Evolutionary conservation across 2,113 vertebrate species (phyloP), one percentile per base, ranked within the genome.

Genomic region (Lophius piscatorius): DNA sequence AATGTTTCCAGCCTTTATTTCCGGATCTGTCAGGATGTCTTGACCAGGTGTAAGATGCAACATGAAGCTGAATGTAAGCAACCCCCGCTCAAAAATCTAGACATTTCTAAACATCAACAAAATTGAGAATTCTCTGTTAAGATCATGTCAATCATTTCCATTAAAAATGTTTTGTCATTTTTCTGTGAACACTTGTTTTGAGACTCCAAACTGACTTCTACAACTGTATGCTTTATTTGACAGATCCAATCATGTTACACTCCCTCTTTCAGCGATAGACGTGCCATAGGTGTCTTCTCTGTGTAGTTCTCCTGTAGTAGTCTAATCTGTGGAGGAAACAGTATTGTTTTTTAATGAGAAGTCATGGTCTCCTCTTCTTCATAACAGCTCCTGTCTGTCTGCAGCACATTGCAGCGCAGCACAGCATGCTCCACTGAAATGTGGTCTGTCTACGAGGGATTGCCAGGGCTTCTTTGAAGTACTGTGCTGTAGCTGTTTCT

Each of bases 401-500:
- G 64, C 14, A 63, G 72, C 77, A 36, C 48, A 17, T 78, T 34
- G 68, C 58, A 54, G 71, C 60, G 17, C 63, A 40, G 72, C 72
- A 24, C 75, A 70, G 78, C 63, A 33, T 62, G 76, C 77, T 31
- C 65, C 49, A 14, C 46, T 42, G 80, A 86, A 87, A 85, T 68
- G 67, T 60, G 70, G 82, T 82, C 67, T 79, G 79, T 74, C 84
- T 82, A 56, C 63, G 81, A 57, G 85, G 85, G 78, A 87, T 86
- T 87, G 81, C 65, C 56, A 29, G 46, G 80, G 80, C 76, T 61
- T 22, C 80, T 91, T 91, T 92, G 89, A 92, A 90, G 86, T 78
- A 35, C 63, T 68, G 72, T 82, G 73, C 65, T 63, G 58, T 33
- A 64, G 72, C 74, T 78, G 87, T 88, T 88, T 72, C 81, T 86